Evolutionary conservation across 2,113 vertebrate species (phyloP), one percentile per base, ranked within the genome.

Genomic region (Nesoenas mayeri): DNA sequence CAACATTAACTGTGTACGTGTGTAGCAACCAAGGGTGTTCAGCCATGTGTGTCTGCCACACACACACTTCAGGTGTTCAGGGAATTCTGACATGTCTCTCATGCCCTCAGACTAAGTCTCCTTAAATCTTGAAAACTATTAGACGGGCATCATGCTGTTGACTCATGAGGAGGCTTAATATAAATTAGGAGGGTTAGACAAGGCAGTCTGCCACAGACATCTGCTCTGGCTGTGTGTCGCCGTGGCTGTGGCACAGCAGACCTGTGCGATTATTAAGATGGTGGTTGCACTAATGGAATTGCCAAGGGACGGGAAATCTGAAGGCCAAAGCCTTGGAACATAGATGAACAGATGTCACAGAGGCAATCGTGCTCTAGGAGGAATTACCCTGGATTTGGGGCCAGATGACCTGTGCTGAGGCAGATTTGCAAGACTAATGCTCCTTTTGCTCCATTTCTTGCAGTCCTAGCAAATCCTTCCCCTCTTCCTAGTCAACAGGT

Each of bases 331-430:
- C 79, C 53, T 80, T 58, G 38, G 34, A 29, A 42, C 0, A 0
- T 28, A 40, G 51, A 14, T 16, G 77, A 93, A 44, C 96, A 95
- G 95, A 95, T 89, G 94, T 91, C 89, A 31, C 51, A 42, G 47
- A 66, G 78, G 26, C 91, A 66, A 13, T 83, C 85, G 70, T 79
- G 54, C 72, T 90, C 7, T 32, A 64, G 85, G 64, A 93, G 79
- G 95, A 94, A 92, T 95, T 94, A 91, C 61, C 80, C 65, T 18
- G 94, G 95, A 81, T 93, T 87, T 95, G 77, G 72, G 83, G 34
- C 38, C 60, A 57, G 83, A 92, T 92, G 38, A 91, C 83, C 91
- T 87, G 93, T 36, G 57, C 44, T 57, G 80, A 95, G 84, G 73
- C 91, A 90, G 88, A 90, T 92, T 83, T 75, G 42, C 77, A 69